Conservation (phyloP, 1,140 invertebrate species). For the Phymastichus coffea region DNA sequence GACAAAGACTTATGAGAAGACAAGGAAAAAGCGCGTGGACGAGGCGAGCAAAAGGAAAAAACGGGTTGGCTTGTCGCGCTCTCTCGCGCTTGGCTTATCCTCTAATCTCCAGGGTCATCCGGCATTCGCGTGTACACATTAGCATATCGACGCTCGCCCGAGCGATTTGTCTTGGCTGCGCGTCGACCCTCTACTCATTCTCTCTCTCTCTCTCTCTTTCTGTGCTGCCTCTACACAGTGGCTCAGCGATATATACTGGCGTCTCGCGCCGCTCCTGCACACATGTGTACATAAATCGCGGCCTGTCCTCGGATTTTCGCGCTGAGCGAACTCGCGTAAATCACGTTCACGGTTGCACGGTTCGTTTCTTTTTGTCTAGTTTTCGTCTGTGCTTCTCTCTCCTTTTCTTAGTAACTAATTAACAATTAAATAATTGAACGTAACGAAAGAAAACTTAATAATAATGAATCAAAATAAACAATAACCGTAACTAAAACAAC, state of each 20-base stretch:
- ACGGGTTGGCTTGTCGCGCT: background rate
- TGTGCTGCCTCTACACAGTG: background rate
- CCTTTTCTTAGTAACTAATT: too few species aligned
- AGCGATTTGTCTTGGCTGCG: slow-evolving; percentile 19
- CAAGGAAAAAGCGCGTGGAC: too few species aligned
- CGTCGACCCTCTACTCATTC: background rate
- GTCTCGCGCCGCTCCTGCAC: background rate
- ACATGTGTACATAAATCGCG: background rate
- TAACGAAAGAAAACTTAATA: too few species aligned
- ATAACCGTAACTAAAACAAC: too few species aligned
- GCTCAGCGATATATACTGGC: background rate
- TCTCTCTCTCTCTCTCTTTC: background rate
- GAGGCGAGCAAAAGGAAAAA: too few species aligned
- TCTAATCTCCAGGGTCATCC: slow-evolving; percentile 21
- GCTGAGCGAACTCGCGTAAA: slow-evolving; percentile 34
- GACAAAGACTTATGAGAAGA: too few species aligned
- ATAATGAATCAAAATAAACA: too few species aligned
- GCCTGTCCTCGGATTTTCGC: slow-evolving; percentile 9
- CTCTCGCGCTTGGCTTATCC: background rate
- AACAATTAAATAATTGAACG: too few species aligned
- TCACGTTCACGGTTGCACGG: too few species aligned
- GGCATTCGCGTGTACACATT: slow-evolving; percentile 12
- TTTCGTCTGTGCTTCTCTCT: too few species aligned
- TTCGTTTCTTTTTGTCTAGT: too few species aligned
- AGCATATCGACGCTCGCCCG: slow-evolving; percentile 19